Evolutionary conservation across 2,113 vertebrate genomes (phyloP), one percentile per base, ranked within the genome.

Genomic region (Drymodes brunneopygia): DNA sequence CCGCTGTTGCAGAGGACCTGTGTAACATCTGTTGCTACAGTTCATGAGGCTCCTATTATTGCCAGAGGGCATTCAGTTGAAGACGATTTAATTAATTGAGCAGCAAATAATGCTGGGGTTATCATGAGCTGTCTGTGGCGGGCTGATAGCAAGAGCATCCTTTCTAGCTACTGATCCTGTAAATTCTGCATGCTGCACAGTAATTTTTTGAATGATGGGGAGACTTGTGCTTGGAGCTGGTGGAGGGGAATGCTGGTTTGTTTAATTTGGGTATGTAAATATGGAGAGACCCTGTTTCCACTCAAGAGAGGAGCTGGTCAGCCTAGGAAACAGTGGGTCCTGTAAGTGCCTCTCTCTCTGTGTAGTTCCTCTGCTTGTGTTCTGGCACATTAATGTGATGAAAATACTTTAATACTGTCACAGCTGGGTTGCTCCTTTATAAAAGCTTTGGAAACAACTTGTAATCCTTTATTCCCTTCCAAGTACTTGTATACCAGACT

Each of bases 301-400:
- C 2, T 66, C 28, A 60, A n/a, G 67, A 62, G 25, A 47, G 51
- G 35, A 58, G 35, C 29, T 75, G 61, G 42, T 45, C 35, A 58
- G 0, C 12, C 35, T 62, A 16, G 40, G 19, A 74, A 48, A n/a
- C 2, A 19, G 29, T 0, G 0, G 7, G 7, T 73, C 33, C 33
- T 24, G 8, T 62, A 66, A 72, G 33, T 62, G 48, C 65, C 6
- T 54, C 1, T 53, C 67, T 33, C 20, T 61, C 28, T 28, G 12
- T 1, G 1, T 47, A 18, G 24, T 28, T 78, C 38, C 56, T 92
- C 31, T 1, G 0, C 51, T 71, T 64, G 24, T 78, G 16, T 74
- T 80, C 33, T 62, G 67, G 85, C 28, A 51, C 48, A 9, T 38
- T 47, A 24, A 64, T 1, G 4, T 18, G 15, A 22, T 3, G 2